Evolutionary conservation across 2,888 invertebrate genomes (phyloP), one percentile per base, ranked within the genome.

Genomic region (Macrosoma leucophasiata): DNA sequence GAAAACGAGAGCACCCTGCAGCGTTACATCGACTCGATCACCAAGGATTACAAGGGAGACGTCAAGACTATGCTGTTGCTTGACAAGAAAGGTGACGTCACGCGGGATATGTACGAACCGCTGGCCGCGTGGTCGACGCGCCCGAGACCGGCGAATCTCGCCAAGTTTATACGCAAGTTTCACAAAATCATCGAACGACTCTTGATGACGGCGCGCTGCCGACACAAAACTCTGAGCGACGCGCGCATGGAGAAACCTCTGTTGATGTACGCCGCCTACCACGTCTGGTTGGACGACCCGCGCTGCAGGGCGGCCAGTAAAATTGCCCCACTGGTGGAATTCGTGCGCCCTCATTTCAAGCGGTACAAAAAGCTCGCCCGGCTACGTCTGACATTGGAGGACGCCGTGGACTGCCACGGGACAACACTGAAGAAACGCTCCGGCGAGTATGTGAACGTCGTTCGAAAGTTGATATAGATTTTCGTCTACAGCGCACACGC

Each of bases 231-330:
- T 8, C 12, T 10, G 23, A 23, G 12, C 7, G 23, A 23, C 23
- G 11, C 4, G 23, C 23, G 23, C 23, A 23, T 23, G 23, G 23
- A 23, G 13, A 23, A 23, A 7, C 23, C 23, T 1, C 23, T 23
- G 12, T 23, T 23, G 23, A n/a, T 24, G 13, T 24, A 24, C 24
- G 24, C 24, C 24, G 12, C 24, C 24, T 24, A 24, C 24, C 24
- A 24, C 24, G 24, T 24, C 24, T 24, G 24, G 24, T 24, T 24
- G 13, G 24, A 24, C 24, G 13, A 24, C 13, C 13, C 24, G 24
- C 24, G 13, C n/a, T 24, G n/a, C n/a, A 8, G 4, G 24, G 7
- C 24, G 13, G 13, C 13, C 13, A 24, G 13, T 24, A 24, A 24
- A 13, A 24, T 24, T 24, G 24, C 13, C 24, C 24, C 12, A 24